A percentile compares a stretch with the other conserved stretches of the same genome.
phyloP scores from a whole-genome alignment of 2,888 invertebrate genomes.

The Hylaea fasciaria region DNA sequence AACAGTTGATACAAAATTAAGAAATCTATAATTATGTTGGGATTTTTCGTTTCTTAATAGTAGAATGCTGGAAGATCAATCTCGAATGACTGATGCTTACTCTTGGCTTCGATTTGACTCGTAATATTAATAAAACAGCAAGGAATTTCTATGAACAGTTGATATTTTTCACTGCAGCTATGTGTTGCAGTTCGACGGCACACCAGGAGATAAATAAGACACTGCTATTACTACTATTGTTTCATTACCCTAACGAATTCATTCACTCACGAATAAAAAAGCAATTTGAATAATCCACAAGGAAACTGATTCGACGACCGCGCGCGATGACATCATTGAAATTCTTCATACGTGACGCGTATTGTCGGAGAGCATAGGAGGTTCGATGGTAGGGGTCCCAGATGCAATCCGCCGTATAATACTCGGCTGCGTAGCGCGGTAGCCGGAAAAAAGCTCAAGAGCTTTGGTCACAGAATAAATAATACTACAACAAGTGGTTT shows the following conservation, averaged over 20 bases:
- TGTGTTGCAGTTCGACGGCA: no score
- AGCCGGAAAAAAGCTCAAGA: constrained; percentile 52
- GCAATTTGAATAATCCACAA: not conserved
- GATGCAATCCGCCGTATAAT: constrained; percentile 29
- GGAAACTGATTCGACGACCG: not conserved
- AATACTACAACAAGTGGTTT: not conserved
- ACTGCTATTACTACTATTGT: not conserved
- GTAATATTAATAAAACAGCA: no score
- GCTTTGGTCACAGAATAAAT: constrained; percentile 16
- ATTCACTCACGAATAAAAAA: no score
- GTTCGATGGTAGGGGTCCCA: constrained; percentile 17
- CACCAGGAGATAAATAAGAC: no score
- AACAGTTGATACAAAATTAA: no score
- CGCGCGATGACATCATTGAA: not conserved
- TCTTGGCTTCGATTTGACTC: no score
- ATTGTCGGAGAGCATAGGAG: not conserved
- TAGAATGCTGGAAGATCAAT: no score
- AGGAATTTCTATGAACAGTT: no score
- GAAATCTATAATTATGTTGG: no score
- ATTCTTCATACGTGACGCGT: not conserved
- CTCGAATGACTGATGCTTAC: no score
- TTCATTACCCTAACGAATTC: not conserved
- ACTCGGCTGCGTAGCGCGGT: constrained; percentile 58
- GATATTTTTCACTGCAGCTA: no score
- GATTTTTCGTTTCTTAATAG: no score